These are phyloP conservation scores for Rhipidura dahli DNA, from an alignment of 2,113 vertebrate genomes.

Conservation along the genomic window DNA sequence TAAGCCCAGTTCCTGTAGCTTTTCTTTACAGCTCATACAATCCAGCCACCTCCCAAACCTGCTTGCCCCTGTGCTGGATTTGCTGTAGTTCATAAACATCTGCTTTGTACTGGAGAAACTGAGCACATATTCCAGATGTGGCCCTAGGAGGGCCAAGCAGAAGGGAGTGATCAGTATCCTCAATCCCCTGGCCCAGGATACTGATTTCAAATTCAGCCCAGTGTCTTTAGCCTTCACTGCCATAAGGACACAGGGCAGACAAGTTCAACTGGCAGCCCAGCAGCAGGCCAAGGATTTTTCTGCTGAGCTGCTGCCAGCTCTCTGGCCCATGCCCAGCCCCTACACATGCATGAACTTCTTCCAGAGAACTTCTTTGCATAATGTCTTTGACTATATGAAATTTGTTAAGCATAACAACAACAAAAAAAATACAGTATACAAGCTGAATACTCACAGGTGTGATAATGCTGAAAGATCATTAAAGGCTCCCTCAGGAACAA, in stretches of 20 bases:
- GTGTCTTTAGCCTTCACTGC: not conserved
- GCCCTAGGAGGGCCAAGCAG: not conserved
- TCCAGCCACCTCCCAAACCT: not conserved
- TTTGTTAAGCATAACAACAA: not conserved
- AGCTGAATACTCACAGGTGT: conserved; percentile 87
- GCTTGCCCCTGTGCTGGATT: not conserved
- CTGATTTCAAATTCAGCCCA: not conserved
- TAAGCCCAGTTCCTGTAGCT: not conserved
- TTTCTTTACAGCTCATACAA: not conserved
- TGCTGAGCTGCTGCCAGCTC: not conserved
- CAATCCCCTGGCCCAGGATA: not conserved
- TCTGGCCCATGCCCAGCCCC: not conserved
- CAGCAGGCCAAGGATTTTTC: not conserved
- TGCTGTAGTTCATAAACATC: not conserved
- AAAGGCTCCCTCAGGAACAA: conserved; percentile 95
- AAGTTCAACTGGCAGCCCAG: not conserved
- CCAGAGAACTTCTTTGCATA: not conserved
- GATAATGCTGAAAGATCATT: conserved; percentile 92
- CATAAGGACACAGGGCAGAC: not conserved
- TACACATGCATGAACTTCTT: not conserved
- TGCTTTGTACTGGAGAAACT: not conserved
- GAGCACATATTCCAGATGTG: not conserved
- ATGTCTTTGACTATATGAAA: not conserved
- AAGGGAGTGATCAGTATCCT: not conserved
- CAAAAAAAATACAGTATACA: not conserved